Conservation (phyloP, 2,888 invertebrate species). For the Leuctra nigra region DNA sequence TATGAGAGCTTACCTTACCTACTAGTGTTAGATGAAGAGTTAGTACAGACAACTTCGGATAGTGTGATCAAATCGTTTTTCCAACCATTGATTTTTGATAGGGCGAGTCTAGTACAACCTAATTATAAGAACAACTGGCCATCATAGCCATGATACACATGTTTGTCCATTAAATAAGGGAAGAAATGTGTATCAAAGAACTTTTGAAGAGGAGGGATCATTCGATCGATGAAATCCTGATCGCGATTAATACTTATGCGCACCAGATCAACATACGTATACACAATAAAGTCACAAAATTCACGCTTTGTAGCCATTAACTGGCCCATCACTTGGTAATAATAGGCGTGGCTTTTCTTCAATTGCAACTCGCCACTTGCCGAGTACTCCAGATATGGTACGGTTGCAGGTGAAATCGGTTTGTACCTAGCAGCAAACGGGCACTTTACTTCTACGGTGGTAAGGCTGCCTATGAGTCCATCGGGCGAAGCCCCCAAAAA, state of each 20-base stretch:
- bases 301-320: slow-evolving; percentile 24
- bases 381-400: slow-evolving; percentile 25
- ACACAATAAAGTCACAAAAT: slow-evolving; percentile 25
- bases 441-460: slow-evolving; percentile 27
- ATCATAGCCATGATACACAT: slow-evolving; percentile 22
- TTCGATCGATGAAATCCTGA: slow-evolving; percentile 24
- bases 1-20: too few species aligned
- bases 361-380: slow-evolving; percentile 21
- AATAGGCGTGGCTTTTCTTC: slow-evolving; percentile 24
- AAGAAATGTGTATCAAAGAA: slow-evolving; percentile 23
- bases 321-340: slow-evolving; percentile 16
- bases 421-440: slow-evolving; percentile 18
- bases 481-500: slow-evolving; percentile 27
- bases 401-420: slow-evolving; percentile 21
- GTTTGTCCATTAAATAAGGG: slow-evolving; percentile 24
- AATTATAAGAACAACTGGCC: too few species aligned
- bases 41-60: too few species aligned
- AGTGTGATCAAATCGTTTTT: too few species aligned
- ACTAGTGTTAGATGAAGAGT: too few species aligned
- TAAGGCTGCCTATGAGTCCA: slow-evolving; percentile 21
- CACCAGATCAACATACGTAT: slow-evolving; percentile 21
- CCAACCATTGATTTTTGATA: too few species aligned
- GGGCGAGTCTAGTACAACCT: too few species aligned
- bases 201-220: slow-evolving; percentile 19
- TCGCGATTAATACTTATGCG: slow-evolving; percentile 23